These are phyloP conservation scores for Elephas maximus DNA, from an alignment of 2,113 vertebrate genomes.

Conservation along the genomic window DNA sequence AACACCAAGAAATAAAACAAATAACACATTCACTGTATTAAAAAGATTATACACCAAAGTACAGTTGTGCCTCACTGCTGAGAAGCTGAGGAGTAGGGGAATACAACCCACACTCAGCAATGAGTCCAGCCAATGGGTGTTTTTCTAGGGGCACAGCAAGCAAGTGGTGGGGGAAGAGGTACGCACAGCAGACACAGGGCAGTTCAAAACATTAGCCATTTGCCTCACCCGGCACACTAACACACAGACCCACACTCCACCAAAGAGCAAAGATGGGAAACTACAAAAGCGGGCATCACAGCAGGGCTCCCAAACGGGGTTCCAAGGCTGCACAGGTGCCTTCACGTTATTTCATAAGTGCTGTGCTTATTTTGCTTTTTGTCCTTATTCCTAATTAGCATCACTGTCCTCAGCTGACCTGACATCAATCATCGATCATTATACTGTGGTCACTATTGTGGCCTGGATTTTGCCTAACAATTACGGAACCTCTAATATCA, in stretches of 20 bases:
- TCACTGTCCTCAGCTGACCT: background rate
- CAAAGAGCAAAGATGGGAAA: background rate
- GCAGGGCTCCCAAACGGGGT: background rate
- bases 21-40: slow-evolving; percentile 6
- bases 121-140: background rate
- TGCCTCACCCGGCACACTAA: background rate
- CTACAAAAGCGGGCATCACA: background rate
- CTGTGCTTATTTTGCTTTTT: background rate
- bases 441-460: background rate
- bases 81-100: background rate
- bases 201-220: background rate
- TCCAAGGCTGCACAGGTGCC: background rate
- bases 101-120: slow-evolving; percentile 5
- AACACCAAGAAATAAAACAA: background rate
- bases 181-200: background rate
- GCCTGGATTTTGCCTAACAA: background rate
- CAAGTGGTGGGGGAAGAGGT: background rate
- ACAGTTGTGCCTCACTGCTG: background rate
- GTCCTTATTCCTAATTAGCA: background rate
- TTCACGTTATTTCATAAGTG: background rate
- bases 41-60: background rate
- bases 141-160: background rate
- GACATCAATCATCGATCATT: background rate
- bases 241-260: background rate
- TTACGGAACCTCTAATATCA: background rate